Conservation (phyloP, 1,140 invertebrate genomes). For the Dendroctonus ponderosae region DNA sequence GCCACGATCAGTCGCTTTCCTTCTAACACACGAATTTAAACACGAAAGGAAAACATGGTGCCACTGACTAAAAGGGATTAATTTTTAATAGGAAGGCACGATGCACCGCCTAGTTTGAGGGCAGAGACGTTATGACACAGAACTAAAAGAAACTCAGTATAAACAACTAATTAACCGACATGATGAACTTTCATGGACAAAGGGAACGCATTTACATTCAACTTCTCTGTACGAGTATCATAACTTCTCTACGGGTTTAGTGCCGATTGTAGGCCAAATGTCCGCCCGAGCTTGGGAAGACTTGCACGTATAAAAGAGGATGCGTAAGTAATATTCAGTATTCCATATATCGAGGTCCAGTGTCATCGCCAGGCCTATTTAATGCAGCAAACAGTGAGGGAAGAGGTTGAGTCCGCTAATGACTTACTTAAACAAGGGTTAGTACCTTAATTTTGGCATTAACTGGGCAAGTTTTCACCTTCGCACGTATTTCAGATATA, state of each 20-base stretch:
- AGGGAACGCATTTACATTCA: no score
- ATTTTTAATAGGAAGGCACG: slow-evolving; percentile 45
- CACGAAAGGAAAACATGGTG: slow-evolving; percentile 9
- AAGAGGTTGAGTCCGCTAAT: slow-evolving; percentile 44
- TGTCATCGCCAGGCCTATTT: slow-evolving; percentile 52
- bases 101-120: slow-evolving; percentile 44
- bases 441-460: slow-evolving; percentile 35
- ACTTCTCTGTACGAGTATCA: slow-evolving; percentile 41
- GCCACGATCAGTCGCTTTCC: slow-evolving; percentile 25
- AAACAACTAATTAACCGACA: not conserved
- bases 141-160: slow-evolving; percentile 23
- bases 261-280: slow-evolving; percentile 44
- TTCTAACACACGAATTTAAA: slow-evolving; percentile 5
- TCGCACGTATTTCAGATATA: not conserved
- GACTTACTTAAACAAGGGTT: slow-evolving; percentile 38
- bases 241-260: slow-evolving; percentile 46
- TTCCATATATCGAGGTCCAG: slow-evolving; percentile 48
- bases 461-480: not conserved
- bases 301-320: slow-evolving; percentile 34
- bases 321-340: slow-evolving; percentile 42
- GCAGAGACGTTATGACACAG: slow-evolving; percentile 49
- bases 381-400: slow-evolving; percentile 54
- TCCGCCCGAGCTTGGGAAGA: slow-evolving; percentile 40
- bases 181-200: no score
- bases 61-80: no score